phyloP scores from a whole-genome alignment of 2,888 invertebrate genomes.

The Cantharis rustica region DNA sequence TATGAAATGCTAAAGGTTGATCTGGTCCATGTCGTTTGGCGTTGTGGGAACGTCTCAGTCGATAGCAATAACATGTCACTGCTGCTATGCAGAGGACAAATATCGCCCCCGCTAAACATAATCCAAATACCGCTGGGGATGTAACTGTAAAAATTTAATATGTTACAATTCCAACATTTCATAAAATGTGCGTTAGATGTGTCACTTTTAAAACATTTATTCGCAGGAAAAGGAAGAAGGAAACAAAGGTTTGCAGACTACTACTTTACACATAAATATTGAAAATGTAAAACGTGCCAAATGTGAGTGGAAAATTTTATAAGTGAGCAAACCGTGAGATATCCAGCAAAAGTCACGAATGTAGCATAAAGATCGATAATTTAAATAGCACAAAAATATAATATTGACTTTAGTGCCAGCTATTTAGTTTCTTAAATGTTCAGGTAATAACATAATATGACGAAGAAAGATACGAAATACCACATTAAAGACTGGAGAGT shows the following conservation, averaged over 20 bases:
- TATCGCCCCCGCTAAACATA: slow-evolving; percentile 66
- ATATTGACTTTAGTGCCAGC: background rate
- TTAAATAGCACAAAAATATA: background rate
- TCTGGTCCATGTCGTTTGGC: slow-evolving; percentile 63
- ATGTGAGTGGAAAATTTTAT: background rate
- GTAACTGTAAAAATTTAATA: slow-evolving; percentile 42
- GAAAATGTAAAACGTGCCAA: background rate
- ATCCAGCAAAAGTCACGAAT: background rate
- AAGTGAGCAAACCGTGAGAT: background rate
- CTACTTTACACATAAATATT: background rate
- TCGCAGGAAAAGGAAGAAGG: background rate
- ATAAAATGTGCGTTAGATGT: background rate
- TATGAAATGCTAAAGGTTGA: slow-evolving; percentile 68
- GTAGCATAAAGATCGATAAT: background rate
- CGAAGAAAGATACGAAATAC: background rate
- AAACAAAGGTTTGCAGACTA: background rate
- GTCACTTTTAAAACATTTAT: background rate
- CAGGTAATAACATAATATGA: background rate
- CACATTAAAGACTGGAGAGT: too few relatives aligned
- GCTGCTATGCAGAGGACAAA: slow-evolving; percentile 65
- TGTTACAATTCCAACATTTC: background rate
- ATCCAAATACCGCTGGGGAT: slow-evolving; percentile 61
- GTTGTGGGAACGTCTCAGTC: slow-evolving; percentile 57
- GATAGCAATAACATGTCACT: slow-evolving; percentile 69
- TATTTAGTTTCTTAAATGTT: background rate